A percentile compares a stretch with the other conserved stretches of the same genome.
These are phyloP conservation scores for Drosophila neoperkinsi DNA, from an alignment of 2,888 invertebrate genomes.

Conservation along the genomic window DNA sequence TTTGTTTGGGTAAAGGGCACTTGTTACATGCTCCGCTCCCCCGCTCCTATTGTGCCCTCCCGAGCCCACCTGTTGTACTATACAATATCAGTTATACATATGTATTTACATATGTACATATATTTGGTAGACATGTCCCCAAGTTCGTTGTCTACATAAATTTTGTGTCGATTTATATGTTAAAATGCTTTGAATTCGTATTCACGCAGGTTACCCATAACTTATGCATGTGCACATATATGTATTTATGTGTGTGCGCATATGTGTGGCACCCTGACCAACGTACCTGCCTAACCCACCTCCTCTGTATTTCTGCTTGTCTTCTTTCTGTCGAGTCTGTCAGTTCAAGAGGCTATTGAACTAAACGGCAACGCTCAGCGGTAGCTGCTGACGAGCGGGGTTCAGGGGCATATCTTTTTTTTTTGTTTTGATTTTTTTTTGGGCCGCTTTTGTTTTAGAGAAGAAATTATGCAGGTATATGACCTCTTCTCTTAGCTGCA, in stretches of 20 bases:
- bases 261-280: constrained; percentile 36
- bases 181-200: constrained; percentile 40
- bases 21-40: not conserved
- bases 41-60: not conserved
- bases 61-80: constrained; percentile 32
- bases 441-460: constrained; percentile 66
- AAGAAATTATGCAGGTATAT: constrained; percentile 62
- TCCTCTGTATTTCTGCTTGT: constrained; percentile 9
- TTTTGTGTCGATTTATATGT: constrained; percentile 56
- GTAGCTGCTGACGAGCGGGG: constrained; percentile 17
- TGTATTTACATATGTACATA: constrained; percentile 5
- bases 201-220: constrained; percentile 44
- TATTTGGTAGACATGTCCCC: constrained; percentile 5
- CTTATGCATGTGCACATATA: not conserved
- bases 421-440: not conserved
- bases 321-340: constrained; percentile 11
- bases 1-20: not conserved
- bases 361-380: constrained; percentile 37
- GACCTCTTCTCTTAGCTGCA: constrained; percentile 55
- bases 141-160: constrained; percentile 42
- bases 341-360: constrained; percentile 72
- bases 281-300: constrained; percentile 1
- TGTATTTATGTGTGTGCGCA: not conserved
- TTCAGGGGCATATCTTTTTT: constrained; percentile 16
- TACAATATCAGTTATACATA: constrained; percentile 36